phyloP scores from a whole-genome alignment of 2,888 invertebrate species.

The Trilocha varians region DNA sequence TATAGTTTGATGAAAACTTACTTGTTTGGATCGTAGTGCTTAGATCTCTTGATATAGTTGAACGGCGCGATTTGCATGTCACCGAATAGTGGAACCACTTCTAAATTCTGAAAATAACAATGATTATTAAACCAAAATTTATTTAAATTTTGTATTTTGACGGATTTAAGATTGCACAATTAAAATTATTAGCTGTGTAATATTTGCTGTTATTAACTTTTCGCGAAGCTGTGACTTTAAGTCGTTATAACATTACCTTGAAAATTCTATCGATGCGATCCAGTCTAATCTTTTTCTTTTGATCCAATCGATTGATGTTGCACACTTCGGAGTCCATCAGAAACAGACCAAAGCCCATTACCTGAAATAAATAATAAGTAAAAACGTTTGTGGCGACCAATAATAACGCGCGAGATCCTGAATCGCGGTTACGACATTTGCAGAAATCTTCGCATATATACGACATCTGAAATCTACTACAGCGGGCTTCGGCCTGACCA shows the following conservation, averaged over 20 bases:
- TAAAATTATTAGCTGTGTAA: too few species aligned
- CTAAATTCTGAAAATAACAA: constrained; percentile 77
- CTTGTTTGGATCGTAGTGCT: constrained; percentile 92
- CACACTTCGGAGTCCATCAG: constrained; percentile 95
- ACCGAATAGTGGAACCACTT: constrained; percentile 96
- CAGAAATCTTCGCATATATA: too few species aligned
- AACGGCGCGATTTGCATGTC: constrained; percentile 99
- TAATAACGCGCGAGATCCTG: too few species aligned
- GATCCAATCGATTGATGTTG: constrained; percentile 96
- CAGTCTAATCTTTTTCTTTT: constrained; percentile 94
- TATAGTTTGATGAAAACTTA: constrained; percentile 25
- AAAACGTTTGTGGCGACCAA: too few species aligned
- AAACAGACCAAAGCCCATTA: constrained; percentile 97
- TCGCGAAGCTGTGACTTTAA: too few species aligned
- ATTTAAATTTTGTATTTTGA: too few species aligned
- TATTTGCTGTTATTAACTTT: too few species aligned
- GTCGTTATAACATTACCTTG: constrained; percentile 74
- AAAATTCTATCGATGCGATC: constrained; percentile 97
- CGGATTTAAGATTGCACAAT: too few species aligned
- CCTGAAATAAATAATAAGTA: constrained; percentile 47
- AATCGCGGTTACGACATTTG: too few species aligned
- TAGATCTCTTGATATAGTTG: constrained; percentile 95
- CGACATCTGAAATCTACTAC: too few species aligned
- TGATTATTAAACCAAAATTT: neutral
- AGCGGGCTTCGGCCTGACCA: too few species aligned